Evolutionary conservation across 2,888 invertebrate species (phyloP), one percentile per base, ranked within the genome.

Genomic region (Ochlodes sylvanus): DNA sequence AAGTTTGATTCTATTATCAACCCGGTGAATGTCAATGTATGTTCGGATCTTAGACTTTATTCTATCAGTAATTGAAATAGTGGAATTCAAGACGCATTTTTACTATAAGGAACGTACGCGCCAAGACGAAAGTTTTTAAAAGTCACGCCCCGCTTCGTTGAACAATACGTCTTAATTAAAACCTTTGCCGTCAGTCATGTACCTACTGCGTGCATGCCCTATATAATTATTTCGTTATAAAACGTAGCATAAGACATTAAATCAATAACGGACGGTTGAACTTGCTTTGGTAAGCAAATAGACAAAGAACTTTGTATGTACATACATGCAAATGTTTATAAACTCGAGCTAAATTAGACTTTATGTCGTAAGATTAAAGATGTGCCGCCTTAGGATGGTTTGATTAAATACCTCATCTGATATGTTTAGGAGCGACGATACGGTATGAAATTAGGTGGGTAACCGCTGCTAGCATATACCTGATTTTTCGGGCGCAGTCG

Each of bases 141-240:
- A 88, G 88, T 89, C 89, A 88, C 83, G 89, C 84, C 78, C 81
- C 83, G 81, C 76, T 80, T 79, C 80, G 81, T 81, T 82, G 82
- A 87, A 90, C 88, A 89, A 92, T 91, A 87, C 84, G 82, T 88
- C 88, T 89, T 89, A 90, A 91, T 92, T 91, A 91, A 87, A 88
- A 82, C 80, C 79, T 78, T 82, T 82, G 76, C 78, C 81, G 84
- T 80, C 83, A 83, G 85, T 82, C 77, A 76, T 73, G 71, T 75
- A 81, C 73, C 72, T 77, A 79, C 68, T 70, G 76, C 74, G 74
- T 78, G 84, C 80, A 82, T 79, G 79, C 81, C 77, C 60, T 47
- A 78, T 80, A 80, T 88, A 87, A 89, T 90, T 85, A 88, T 87
- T 86, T 86, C 84, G 88, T 88, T 84, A 87, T 83, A 80, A 82